Evolutionary conservation across 2,888 invertebrate species (phyloP).

Genomic region (Cacoxenus indagator): DNA sequence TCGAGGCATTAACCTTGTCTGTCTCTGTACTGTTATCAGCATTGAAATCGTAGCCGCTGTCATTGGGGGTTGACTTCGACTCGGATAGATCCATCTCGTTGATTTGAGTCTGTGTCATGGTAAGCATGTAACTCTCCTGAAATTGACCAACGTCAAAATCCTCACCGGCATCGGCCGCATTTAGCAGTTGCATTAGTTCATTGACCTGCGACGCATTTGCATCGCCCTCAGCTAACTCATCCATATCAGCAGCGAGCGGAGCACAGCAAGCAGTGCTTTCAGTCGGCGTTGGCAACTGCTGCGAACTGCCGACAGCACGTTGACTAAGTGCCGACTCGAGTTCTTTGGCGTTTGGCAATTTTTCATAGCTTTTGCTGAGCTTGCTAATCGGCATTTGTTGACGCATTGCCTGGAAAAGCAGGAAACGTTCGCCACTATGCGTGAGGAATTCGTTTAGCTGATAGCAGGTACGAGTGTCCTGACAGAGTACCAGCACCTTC

Average conservation of each 20-base stretch:
- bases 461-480: conserved; percentile 85
- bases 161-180: conserved; percentile 52
- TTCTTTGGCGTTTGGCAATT: conserved; percentile 59
- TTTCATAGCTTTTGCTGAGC: conserved; percentile 73
- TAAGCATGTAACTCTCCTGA: conserved; percentile 79
- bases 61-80: conserved; percentile 10
- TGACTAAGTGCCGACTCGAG: conserved; percentile 31
- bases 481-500: conserved; percentile 86
- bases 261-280: too few species aligned
- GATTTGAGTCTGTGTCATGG: conserved; percentile 75
- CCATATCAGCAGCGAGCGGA: background rate
- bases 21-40: conserved; percentile 27
- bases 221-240: background rate
- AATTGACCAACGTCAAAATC: conserved; percentile 71
- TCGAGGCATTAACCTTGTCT: conserved; percentile 58
- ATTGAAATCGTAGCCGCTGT: conserved; percentile 22
- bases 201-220: conserved; percentile 36
- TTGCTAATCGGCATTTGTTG: conserved; percentile 75
- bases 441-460: conserved; percentile 82
- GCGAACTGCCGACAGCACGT: conserved; percentile 4
- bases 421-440: conserved; percentile 76
- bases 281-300: background rate
- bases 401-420: conserved; percentile 76
- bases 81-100: conserved; percentile 35
- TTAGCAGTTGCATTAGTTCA: conserved; percentile 61